Evolutionary conservation across 2,113 vertebrate species (phyloP).

Genomic region (Perca flavescens): DNA sequence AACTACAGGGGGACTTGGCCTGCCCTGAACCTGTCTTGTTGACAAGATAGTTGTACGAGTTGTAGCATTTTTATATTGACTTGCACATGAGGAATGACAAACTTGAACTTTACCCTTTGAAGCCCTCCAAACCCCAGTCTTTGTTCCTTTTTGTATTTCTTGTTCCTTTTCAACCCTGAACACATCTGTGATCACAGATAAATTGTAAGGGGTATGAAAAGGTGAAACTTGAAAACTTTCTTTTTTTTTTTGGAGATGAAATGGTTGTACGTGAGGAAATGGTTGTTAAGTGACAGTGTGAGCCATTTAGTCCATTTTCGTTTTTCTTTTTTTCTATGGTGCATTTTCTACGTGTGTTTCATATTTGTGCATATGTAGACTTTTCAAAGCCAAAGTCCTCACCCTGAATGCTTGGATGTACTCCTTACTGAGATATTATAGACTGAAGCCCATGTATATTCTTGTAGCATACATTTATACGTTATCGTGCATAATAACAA

Average conservation of each 20-base stretch:
- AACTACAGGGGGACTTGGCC: slow-evolving; percentile 56
- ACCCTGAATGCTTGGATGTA: slow-evolving; percentile 86
- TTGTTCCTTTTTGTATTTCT: slow-evolving; percentile 56
- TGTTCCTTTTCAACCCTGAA: slow-evolving; percentile 59
- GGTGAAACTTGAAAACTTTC: slow-evolving; percentile 76
- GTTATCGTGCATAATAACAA: slow-evolving; percentile 84
- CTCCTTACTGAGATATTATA: slow-evolving; percentile 78
- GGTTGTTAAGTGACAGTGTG: slow-evolving; percentile 59
- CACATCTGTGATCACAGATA: slow-evolving; percentile 56
- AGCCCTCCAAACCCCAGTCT: slow-evolving; percentile 49
- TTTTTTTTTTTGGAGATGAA: slow-evolving; percentile 30
- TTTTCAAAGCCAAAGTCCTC: slow-evolving; percentile 85
- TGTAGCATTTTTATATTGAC: slow-evolving; percentile 87
- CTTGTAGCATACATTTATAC: slow-evolving; percentile 87
- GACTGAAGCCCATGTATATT: slow-evolving; percentile 85
- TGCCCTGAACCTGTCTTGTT: slow-evolving; percentile 66
- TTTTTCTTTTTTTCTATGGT: slow-evolving; percentile 59
- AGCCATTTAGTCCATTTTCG: slow-evolving; percentile 67
- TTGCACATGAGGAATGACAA: slow-evolving; percentile 85
- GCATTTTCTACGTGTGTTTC: slow-evolving; percentile 72
- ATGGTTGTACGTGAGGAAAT: slow-evolving; percentile 58
- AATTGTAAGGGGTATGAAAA: slow-evolving; percentile 59
- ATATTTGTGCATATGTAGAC: slow-evolving; percentile 80
- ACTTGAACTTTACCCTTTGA: slow-evolving; percentile 78
- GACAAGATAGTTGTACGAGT: slow-evolving; percentile 77